These are phyloP conservation scores for Cyclophora punctaria DNA, from an alignment of 2,888 invertebrate genomes.

Conservation along the genomic window DNA sequence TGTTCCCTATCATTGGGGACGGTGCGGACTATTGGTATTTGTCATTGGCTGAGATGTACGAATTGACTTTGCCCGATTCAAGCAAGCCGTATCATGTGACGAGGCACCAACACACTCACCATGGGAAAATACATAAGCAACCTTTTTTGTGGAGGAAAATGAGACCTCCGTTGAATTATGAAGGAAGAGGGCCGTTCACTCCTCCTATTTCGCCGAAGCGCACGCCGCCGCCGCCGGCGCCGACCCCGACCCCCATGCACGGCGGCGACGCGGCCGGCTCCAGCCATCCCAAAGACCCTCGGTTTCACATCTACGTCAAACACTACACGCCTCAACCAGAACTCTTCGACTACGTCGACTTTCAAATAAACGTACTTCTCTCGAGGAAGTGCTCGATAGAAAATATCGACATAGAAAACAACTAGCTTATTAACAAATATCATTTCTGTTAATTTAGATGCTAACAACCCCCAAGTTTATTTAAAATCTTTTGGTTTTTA, in stretches of 20 bases:
- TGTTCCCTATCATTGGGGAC: conserved; percentile 65
- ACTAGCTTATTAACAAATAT: conserved; percentile 15
- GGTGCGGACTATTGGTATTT: conserved; percentile 67
- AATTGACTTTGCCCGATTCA: conserved; percentile 39
- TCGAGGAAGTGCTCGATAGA: conserved; percentile 47
- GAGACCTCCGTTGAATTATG: conserved; percentile 25
- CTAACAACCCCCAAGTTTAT: conserved; percentile 37
- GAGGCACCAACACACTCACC: conserved; percentile 44
- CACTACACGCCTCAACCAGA: conserved; percentile 60
- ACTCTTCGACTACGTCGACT: conserved; percentile 59
- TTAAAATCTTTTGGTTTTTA: conserved; percentile 42
- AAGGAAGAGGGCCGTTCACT: conserved; percentile 51
- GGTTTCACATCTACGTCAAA: conserved; percentile 57
- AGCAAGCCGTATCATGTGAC: conserved; percentile 25
- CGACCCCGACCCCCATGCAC: conserved; percentile 31
- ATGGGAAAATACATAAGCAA: conserved; percentile 46
- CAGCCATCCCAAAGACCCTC: conserved; percentile 41
- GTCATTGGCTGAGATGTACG: conserved; percentile 67
- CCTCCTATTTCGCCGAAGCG: conserved; percentile 21
- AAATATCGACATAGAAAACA: conserved; percentile 29
- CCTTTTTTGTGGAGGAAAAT: conserved; percentile 61
- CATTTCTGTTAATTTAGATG: conserved; percentile 18
- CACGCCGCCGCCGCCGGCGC: conserved; percentile 8
- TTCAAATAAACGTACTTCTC: conserved; percentile 52
- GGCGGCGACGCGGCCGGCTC: conserved; percentile 26